Conservation (phyloP, 2,113 vertebrate species). For the Gallinago paraguaiae region DNA sequence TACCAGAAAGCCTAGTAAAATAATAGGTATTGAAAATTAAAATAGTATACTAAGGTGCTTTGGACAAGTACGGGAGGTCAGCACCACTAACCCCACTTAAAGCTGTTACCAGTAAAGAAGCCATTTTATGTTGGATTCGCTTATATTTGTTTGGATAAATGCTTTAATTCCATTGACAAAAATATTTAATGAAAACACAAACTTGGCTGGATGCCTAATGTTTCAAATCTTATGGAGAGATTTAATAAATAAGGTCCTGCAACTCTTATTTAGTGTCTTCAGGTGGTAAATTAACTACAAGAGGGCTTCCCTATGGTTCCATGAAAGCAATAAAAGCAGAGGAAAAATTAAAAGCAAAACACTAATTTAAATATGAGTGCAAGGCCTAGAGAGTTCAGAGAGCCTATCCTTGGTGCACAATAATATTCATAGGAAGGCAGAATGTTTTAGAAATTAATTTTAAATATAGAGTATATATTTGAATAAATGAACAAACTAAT, state of each 20-base stretch:
- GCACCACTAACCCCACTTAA: not conserved
- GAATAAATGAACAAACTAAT: not conserved
- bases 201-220: not conserved
- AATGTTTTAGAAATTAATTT: not conserved
- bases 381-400: not conserved
- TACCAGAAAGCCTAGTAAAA: not conserved
- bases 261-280: slow-evolving; percentile 41
- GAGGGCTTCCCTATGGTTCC: slow-evolving; percentile 45
- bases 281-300: slow-evolving; percentile 50
- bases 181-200: slow-evolving; percentile 20
- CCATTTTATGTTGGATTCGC: not conserved
- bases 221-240: not conserved
- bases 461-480: not conserved
- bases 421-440: not conserved
- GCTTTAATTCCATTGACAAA: not conserved
- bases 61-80: not conserved
- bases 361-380: slow-evolving; percentile 7
- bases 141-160: slow-evolving; percentile 26
- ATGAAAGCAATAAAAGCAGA: slow-evolving; percentile 11
- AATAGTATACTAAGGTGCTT: not conserved
- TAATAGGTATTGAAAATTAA: not conserved
- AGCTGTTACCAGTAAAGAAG: not conserved
- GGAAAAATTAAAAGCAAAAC: slow-evolving; percentile 7
- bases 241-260: slow-evolving; percentile 24
- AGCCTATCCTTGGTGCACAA: not conserved